Base-by-base conservation (phyloP, 2,113 vertebrate genomes). In the Marcusenius ussheri region DNA sequence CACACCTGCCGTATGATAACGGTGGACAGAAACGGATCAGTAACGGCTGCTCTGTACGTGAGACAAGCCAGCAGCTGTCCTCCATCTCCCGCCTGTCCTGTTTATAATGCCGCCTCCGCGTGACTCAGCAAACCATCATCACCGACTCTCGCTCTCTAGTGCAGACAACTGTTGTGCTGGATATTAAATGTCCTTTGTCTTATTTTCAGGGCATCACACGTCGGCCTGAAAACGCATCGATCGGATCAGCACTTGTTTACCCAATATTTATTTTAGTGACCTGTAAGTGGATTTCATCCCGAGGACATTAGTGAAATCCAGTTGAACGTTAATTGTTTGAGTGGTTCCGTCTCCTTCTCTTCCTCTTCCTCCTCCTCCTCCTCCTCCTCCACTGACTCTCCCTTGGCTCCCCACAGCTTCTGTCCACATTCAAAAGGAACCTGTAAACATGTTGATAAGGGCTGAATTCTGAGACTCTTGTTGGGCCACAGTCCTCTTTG, bases 111-210 rank as follows among this genome's bases (percentile, higher is more conserved):
- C 17, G 74, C 24, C 35, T 42, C 17, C 2, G 3, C 47, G 50
- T 87, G 85, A 31, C 31, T 88, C 50, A 9, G 19, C 19, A 3
- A 27, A 13, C 3, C 19, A 21, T 47, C 17, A 24, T 3, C 17
- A n/a, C 39, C 50, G n/a, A 10, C 74, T 47, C 6, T 24, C 27
- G 24, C 35, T 24, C 2, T 58, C 51, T 13, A n/a, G 19, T 24
- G n/a, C n/a, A 19, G 21, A 42, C 42, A 39, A 47, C n/a, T 17
- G 21, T 24, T 6, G 47, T 19, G 21, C 77, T 89, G 80, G 51
- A 89, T 58, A 89, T 84, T 84, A 89, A 89, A 89, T 62, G 80
- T 85, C 89, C 51, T 83, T 62, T 21, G 84, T 46, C 51, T 47
- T n/a, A 62, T 47, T 89, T 85, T 58, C 89, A 84, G 39, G 49